Evolutionary conservation across 2,113 vertebrate species (phyloP).

Genomic region (Tympanuchus pallidicinctus): DNA sequence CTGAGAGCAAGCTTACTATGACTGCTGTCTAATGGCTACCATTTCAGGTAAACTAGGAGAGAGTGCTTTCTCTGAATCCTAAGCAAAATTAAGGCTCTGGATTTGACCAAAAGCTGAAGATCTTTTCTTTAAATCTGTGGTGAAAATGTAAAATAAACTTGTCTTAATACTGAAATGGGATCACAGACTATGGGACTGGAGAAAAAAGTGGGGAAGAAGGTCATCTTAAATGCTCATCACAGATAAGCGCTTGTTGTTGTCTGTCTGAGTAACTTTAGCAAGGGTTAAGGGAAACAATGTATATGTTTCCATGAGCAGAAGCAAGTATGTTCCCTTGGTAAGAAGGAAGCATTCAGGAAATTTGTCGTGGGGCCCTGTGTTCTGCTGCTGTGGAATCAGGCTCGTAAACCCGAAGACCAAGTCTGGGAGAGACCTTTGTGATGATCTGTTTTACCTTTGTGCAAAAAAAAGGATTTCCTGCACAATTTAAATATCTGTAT

Average conservation of each 20-base stretch:
- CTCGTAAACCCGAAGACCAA: not conserved
- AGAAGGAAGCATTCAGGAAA: not conserved
- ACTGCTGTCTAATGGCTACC: not conserved
- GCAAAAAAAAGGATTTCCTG: not conserved
- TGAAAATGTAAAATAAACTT: not conserved
- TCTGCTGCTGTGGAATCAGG: not conserved
- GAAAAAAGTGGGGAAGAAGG: not conserved
- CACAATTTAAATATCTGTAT: not conserved
- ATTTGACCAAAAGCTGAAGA: not conserved
- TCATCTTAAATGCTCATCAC: not conserved
- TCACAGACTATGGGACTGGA: not conserved
- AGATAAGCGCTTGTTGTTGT: not conserved
- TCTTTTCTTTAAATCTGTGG: not conserved
- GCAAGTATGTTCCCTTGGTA: not conserved
- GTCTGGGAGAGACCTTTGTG: not conserved
- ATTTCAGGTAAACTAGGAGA: not conserved
- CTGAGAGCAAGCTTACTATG: not conserved
- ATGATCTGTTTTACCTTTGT: fast-evolving
- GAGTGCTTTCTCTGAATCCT: not conserved
- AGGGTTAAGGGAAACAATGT: not conserved
- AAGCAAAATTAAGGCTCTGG: not conserved
- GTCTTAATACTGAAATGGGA: not conserved
- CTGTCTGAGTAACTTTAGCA: not conserved
- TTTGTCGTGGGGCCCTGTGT: fast-evolving
- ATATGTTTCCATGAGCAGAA: not conserved